A percentile compares a stretch with the other conserved stretches of the same genome.
Evolutionary conservation across 2,797 vertebrate genomes (phyloP).

Genomic region (Pithecia hirsuta): DNA sequence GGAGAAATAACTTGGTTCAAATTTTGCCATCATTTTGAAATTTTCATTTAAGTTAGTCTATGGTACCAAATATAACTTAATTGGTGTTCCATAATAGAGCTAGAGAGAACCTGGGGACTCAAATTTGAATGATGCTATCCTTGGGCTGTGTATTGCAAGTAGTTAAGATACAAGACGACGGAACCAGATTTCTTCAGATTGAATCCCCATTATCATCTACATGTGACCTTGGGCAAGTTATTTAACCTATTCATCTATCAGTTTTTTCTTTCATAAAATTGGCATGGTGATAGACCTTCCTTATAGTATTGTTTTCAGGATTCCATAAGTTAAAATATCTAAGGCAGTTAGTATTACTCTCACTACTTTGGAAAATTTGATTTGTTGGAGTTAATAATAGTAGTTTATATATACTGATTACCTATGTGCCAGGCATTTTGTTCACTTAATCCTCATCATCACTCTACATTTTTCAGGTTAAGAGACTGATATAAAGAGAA

Average conservation of each 20-base stretch:
- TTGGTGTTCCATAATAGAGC: not conserved
- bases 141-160: not conserved
- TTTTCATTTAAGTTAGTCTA: not conserved
- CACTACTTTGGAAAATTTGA: not conserved
- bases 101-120: not conserved
- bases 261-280: not conserved
- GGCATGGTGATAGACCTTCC: not conserved
- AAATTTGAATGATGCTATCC: not conserved
- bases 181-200: not conserved
- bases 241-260: not conserved
- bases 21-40: slow-evolving; percentile 13
- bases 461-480: not conserved
- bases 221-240: not conserved
- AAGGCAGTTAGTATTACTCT: not conserved
- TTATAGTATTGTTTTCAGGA: not conserved
- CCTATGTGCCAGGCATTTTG: not conserved
- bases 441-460: not conserved
- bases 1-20: not conserved
- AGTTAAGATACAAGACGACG: not conserved
- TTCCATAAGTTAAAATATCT: not conserved
- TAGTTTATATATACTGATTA: not conserved
- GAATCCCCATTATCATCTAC: not conserved
- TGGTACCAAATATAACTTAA: not conserved
- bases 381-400: not conserved
- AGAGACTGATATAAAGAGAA: not conserved